Percentiles rank a stretch among this genome's conserved stretches.
Evolutionary conservation across 2,888 invertebrate genomes (phyloP).

Genomic region (Drosophila diplacantha): DNA sequence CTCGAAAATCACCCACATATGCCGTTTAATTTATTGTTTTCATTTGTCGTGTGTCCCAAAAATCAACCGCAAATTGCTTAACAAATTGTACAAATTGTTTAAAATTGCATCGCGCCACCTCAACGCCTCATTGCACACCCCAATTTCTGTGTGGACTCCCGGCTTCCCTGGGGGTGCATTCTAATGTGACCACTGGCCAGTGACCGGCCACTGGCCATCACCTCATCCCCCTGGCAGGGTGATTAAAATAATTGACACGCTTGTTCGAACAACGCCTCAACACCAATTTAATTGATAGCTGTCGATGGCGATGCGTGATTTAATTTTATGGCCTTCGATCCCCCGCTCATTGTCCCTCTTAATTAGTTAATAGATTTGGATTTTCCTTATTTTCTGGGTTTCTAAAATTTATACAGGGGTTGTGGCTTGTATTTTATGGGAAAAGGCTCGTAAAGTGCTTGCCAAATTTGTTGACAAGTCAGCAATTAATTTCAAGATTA

Average conservation of each 20-base stretch:
- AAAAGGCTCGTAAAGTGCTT: conserved; percentile 34
- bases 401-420: conserved; percentile 24
- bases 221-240: conserved; percentile 27
- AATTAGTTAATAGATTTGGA: conserved; percentile 68
- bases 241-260: conserved; percentile 72
- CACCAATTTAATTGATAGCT: conserved; percentile 62
- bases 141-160: conserved; percentile 8
- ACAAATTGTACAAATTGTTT: conserved; percentile 68
- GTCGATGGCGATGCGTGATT: conserved; percentile 37
- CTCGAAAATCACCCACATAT: conserved; percentile 33
- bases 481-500: conserved; percentile 48
- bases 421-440: conserved; percentile 28
- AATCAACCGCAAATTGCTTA: conserved; percentile 64
- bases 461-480: conserved; percentile 56
- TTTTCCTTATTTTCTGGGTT: conserved; percentile 23
- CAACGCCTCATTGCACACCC: conserved; percentile 62
- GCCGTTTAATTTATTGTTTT: conserved; percentile 51
- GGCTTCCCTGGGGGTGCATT: conserved; percentile 57
- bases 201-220: conserved; percentile 40
- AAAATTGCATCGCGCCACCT: conserved; percentile 64
- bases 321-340: conserved; percentile 50
- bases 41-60: conserved; percentile 52
- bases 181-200: conserved; percentile 62
- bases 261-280: conserved; percentile 62
- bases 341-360: conserved; percentile 42